These are phyloP conservation scores for Callimorpha dominula DNA, from an alignment of 2,888 invertebrate species.

Conservation along the genomic window DNA sequence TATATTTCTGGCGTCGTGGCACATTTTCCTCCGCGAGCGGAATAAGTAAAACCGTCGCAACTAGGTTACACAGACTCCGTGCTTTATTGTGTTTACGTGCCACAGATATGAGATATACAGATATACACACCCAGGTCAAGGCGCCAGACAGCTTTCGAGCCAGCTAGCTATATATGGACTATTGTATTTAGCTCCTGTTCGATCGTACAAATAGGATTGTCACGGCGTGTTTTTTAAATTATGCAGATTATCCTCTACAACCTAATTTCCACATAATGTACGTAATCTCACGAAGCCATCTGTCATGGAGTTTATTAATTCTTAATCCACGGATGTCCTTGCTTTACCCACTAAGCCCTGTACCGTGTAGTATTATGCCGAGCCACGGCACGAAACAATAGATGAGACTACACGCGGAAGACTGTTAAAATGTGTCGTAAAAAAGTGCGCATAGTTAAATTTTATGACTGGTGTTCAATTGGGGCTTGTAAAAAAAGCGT, in stretches of 20 bases:
- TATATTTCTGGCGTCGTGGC: conserved; percentile 58
- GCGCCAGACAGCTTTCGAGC: conserved; percentile 82
- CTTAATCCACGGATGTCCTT: conserved; percentile 77
- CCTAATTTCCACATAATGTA: conserved; percentile 74
- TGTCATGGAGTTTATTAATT: conserved; percentile 69
- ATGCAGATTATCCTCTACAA: conserved; percentile 53
- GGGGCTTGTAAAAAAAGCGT: conserved; percentile 83
- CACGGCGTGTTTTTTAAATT: conserved; percentile 70
- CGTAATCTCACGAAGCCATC: conserved; percentile 64
- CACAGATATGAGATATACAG: conserved; percentile 82
- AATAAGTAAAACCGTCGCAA: conserved; percentile 77
- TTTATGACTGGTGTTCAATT: conserved; percentile 83
- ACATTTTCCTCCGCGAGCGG: conserved; percentile 70
- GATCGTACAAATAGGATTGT: conserved; percentile 61
- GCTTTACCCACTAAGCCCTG: conserved; percentile 65
- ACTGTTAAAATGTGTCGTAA: conserved; percentile 81
- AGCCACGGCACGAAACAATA: conserved; percentile 69
- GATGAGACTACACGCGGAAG: conserved; percentile 78
- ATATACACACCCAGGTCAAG: conserved; percentile 79
- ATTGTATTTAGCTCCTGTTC: conserved; percentile 76
- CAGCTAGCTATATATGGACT: conserved; percentile 76
- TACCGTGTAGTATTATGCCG: conserved; percentile 48
- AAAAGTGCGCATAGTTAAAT: conserved; percentile 81
- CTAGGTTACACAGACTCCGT: conserved; percentile 80
- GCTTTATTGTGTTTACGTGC: conserved; percentile 86